A percentile compares a stretch with the other conserved stretches of the same genome.
These are phyloP conservation scores for Cristatella mucedo DNA, from an alignment of 2,888 invertebrate genomes.

Conservation along the genomic window DNA sequence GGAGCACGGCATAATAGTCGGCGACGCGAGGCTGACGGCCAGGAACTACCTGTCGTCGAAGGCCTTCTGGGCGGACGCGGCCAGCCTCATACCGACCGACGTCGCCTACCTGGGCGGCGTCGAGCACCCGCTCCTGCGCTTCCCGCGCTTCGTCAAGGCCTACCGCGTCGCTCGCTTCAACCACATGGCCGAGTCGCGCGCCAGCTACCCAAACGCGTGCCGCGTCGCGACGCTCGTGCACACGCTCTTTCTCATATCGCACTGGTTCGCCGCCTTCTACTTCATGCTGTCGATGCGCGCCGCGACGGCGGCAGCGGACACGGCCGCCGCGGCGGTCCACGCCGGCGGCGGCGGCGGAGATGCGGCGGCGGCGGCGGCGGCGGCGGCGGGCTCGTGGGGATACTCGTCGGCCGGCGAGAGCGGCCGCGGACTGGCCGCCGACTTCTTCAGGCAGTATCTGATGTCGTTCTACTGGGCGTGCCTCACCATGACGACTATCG, in stretches of 20 bases:
- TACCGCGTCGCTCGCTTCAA: slow-evolving; percentile 83
- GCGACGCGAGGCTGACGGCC: slow-evolving; percentile 73
- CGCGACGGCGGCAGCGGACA: no score
- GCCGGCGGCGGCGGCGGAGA: no score
- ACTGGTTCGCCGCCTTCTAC: slow-evolving; percentile 97
- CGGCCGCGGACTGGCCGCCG: no score
- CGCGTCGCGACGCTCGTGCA: slow-evolving; percentile 84
- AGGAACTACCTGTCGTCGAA: slow-evolving; percentile 70
- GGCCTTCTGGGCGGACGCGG: slow-evolving; percentile 65
- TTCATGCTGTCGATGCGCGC: slow-evolving; percentile 78
- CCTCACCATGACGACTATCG: slow-evolving; percentile 81
- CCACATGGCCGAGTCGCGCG: slow-evolving; percentile 86
- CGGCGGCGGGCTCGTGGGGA: no score
- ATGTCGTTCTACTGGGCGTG: slow-evolving; percentile 94
- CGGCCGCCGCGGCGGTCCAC: no score
- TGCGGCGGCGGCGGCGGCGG: no score
- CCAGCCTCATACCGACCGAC: slow-evolving; percentile 68
- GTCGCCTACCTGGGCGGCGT: slow-evolving; percentile 67
- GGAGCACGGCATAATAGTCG: slow-evolving; percentile 85
- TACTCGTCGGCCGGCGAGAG: no score
- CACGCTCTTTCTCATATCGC: slow-evolving; percentile 78
- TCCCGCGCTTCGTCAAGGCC: slow-evolving; percentile 43
- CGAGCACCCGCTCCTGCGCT: slow-evolving; percentile 59
- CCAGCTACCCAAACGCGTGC: slow-evolving; percentile 89
- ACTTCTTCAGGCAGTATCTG: slow-evolving; percentile 76